Conservation (phyloP, 2,113 vertebrate genomes). For the Onychorhynchus coronatus region DNA sequence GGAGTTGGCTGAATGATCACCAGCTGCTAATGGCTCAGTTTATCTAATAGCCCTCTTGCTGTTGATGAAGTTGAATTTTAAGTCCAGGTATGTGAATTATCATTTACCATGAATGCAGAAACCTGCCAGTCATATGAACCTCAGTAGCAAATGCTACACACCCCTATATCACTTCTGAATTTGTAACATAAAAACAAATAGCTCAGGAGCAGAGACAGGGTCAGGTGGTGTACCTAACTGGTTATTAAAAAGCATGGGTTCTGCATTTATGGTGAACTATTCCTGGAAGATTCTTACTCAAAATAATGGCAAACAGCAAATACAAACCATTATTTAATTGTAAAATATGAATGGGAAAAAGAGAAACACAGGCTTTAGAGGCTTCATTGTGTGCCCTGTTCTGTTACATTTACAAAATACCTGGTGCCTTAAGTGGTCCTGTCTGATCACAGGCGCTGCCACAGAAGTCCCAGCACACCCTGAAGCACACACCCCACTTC, state of each 20-base stretch:
- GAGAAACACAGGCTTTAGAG: neutral
- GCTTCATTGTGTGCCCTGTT: neutral
- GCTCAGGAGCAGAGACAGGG: neutral
- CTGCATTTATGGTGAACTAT: neutral
- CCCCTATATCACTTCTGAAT: neutral
- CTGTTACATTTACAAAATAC: neutral
- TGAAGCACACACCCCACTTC: neutral
- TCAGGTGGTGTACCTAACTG: neutral
- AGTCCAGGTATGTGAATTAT: neutral
- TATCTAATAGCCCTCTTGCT: neutral
- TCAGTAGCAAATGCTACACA: neutral
- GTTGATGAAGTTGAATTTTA: neutral
- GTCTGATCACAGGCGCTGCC: fast-evolving
- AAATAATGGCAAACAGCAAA: neutral
- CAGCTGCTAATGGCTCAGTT: neutral
- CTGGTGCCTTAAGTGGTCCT: neutral
- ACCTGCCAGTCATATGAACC: neutral
- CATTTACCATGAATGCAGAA: neutral
- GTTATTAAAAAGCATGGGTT: fast-evolving
- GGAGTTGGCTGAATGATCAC: neutral
- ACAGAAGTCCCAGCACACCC: neutral
- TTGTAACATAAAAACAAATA: neutral
- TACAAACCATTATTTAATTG: neutral
- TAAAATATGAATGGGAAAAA: neutral
- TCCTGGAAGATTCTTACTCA: neutral